Percentiles rank a stretch among this genome's conserved stretches.
These are phyloP conservation scores for Trypoxylus dichotomus DNA, from an alignment of 1,140 invertebrate species.

Conservation along the genomic window DNA sequence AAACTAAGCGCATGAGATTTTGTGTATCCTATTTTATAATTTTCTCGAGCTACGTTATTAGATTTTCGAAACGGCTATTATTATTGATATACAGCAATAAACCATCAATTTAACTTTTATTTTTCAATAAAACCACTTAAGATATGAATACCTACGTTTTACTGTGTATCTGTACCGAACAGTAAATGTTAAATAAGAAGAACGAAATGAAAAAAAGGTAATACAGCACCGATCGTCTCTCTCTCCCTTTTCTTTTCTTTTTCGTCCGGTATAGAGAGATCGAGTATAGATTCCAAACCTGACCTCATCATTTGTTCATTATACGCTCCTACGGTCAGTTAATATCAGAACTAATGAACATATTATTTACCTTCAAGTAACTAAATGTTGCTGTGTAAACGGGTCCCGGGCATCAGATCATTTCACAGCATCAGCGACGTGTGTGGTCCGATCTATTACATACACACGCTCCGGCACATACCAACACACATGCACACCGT, in stretches of 20 bases:
- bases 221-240: background rate
- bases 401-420: conserved; percentile 40
- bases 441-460: conserved; percentile 44
- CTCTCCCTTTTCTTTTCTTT: background rate
- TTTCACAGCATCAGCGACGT: conserved; percentile 44
- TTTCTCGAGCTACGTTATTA: too few relatives aligned
- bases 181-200: background rate
- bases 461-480: conserved; percentile 35
- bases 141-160: too few relatives aligned
- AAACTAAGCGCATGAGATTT: too few relatives aligned
- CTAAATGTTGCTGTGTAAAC: conserved; percentile 38
- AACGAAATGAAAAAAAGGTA: background rate
- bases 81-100: too few relatives aligned
- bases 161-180: background rate
- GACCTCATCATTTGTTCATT: conserved; percentile 30
- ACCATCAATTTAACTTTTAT: too few relatives aligned
- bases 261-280: too few relatives aligned
- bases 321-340: conserved; percentile 27
- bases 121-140: too few relatives aligned
- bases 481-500: conserved; percentile 25
- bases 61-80: too few relatives aligned
- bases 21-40: too few relatives aligned
- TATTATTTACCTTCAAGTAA: conserved; percentile 27
- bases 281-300: conserved; percentile 5
- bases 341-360: conserved; percentile 31